Conservation (phyloP, 2,113 vertebrate species). For the Physeter macrocephalus region DNA sequence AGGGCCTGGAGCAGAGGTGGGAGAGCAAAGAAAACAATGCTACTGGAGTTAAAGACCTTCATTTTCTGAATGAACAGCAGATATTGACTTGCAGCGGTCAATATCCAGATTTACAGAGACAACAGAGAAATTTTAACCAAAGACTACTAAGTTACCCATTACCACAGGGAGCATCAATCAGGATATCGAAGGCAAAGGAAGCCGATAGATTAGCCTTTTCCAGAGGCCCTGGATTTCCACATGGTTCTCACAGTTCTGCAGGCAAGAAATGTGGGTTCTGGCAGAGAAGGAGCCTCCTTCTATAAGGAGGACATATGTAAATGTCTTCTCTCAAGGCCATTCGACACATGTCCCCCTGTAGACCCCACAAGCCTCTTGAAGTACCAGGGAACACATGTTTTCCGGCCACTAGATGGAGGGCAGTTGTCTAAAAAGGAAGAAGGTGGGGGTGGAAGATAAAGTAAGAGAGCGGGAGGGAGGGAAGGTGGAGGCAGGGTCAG, state of each 20-base stretch:
- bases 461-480: neutral
- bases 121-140: neutral
- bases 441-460: neutral
- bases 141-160: neutral
- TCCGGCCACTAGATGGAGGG: neutral
- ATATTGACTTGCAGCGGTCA: neutral
- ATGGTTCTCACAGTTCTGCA: neutral
- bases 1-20: neutral
- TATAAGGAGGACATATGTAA: neutral
- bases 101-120: neutral
- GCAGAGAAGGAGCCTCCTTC: neutral
- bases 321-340: neutral
- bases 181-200: neutral
- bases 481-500: neutral
- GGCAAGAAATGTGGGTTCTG: neutral
- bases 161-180: neutral
- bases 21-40: neutral
- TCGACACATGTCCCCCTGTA: neutral
- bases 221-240: neutral
- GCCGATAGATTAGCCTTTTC: neutral
- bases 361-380: neutral
- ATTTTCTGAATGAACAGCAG: neutral
- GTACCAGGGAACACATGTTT: neutral
- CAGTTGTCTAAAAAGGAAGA: neutral
- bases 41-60: neutral